Conservation (phyloP, 2,113 vertebrate species). For the Nanorana parkeri region DNA sequence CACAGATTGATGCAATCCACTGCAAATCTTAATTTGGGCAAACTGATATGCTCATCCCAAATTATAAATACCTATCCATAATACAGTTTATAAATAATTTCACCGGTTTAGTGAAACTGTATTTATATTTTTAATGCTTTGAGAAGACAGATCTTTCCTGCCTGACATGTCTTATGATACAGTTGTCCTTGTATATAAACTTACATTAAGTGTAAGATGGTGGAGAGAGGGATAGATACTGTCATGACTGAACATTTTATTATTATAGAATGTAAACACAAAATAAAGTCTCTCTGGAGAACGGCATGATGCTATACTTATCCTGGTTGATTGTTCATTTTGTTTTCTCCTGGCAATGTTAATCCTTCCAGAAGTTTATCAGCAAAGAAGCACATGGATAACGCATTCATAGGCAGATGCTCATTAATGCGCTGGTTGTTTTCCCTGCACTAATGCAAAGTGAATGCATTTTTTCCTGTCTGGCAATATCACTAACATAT, state of each 20-base stretch:
- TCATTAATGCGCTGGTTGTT: slow-evolving; percentile 44
- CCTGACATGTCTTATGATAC: no score
- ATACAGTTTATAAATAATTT: no score
- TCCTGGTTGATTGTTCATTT: slow-evolving; percentile 33
- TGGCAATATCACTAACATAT: slow-evolving; percentile 24
- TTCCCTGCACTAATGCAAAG: neutral
- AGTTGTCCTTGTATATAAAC: no score
- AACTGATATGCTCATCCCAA: no score
- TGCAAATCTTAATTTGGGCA: no score
- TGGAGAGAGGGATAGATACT: no score
- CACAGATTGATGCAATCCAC: no score
- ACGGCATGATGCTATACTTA: slow-evolving; percentile 30
- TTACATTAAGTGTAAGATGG: neutral
- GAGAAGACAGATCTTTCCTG: no score
- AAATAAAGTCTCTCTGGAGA: neutral
- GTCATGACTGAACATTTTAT: slow-evolving; percentile 10
- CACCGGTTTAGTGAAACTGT: no score
- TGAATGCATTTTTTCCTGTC: slow-evolving; percentile 16
- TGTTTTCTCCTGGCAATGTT: slow-evolving; percentile 26
- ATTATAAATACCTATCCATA: no score
- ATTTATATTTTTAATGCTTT: no score
- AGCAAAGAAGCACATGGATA: slow-evolving; percentile 42
- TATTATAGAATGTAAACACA: slow-evolving; percentile 19
- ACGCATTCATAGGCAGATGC: slow-evolving; percentile 33
- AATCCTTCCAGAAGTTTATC: slow-evolving; percentile 43